phyloP scores from a whole-genome alignment of 2,113 vertebrate species.

The Syngnathus typhle region DNA sequence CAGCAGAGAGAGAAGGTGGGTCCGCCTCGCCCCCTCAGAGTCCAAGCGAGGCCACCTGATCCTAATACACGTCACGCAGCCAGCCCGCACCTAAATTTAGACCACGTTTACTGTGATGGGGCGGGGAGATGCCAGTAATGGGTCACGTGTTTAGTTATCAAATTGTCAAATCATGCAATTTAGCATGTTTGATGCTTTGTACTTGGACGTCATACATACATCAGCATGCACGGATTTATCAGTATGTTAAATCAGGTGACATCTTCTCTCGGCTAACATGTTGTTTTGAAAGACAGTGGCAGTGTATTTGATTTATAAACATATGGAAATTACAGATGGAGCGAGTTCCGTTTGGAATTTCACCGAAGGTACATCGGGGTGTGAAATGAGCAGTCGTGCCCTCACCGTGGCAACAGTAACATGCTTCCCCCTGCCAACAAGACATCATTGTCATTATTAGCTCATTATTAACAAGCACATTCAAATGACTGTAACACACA shows the following conservation, averaged over 20 bases:
- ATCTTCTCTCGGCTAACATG: too few species aligned
- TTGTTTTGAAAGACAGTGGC: too few species aligned
- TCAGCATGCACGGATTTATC: too few species aligned
- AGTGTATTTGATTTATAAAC: too few species aligned
- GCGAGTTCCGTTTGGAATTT: neutral
- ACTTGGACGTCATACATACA: neutral
- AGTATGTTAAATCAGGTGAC: too few species aligned
- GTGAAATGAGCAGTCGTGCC: too few species aligned
- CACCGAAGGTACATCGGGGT: too few species aligned
- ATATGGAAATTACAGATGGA: too few species aligned
- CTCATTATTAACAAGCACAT: neutral
- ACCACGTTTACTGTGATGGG: slow-evolving; percentile 8
- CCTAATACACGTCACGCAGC: slow-evolving; percentile 17
- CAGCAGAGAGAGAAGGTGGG: slow-evolving; percentile 37
- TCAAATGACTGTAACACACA: neutral
- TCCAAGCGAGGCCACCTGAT: slow-evolving; percentile 9
- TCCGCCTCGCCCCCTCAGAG: slow-evolving; percentile 25
- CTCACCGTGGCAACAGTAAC: neutral
- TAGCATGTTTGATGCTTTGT: neutral
- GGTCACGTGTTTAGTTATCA: neutral
- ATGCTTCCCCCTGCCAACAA: neutral
- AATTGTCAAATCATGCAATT: neutral
- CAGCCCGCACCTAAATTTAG: slow-evolving; percentile 23
- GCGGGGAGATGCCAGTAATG: slow-evolving; percentile 12
- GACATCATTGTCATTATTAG: neutral